Evolutionary conservation across 1,140 invertebrate species (phyloP).

Genomic region (Drosophila seguyi): DNA sequence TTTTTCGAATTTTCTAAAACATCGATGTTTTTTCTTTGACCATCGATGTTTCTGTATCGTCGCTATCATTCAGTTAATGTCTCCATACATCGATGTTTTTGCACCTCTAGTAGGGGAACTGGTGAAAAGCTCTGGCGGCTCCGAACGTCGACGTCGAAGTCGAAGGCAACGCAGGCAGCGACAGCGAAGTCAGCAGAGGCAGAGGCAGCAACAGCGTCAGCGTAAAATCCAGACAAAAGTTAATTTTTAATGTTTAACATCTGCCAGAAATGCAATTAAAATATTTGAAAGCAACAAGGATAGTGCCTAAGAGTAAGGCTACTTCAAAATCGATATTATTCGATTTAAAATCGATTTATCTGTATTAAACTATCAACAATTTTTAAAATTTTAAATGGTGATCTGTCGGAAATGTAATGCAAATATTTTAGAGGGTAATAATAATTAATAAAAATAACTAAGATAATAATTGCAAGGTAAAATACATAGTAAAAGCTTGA

Average conservation of each 20-base stretch:
- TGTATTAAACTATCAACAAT: not conserved
- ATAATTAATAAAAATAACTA: too few species aligned
- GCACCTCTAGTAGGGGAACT: too few species aligned
- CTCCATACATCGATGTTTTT: too few species aligned
- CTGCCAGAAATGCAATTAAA: not conserved
- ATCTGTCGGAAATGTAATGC: not conserved
- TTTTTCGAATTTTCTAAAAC: too few species aligned
- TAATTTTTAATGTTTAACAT: not conserved
- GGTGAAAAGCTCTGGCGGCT: slow-evolving; percentile 42
- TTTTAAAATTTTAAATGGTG: not conserved
- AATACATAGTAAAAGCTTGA: too few species aligned
- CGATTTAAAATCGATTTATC: not conserved
- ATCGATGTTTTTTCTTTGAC: too few species aligned
- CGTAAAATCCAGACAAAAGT: slow-evolving; percentile 1
- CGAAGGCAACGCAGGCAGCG: not conserved
- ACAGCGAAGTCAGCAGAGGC: slow-evolving; percentile 1
- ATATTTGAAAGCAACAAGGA: not conserved
- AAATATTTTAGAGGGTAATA: not conserved
- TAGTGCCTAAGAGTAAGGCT: too few species aligned
- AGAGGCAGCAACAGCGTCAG: slow-evolving; percentile 1
- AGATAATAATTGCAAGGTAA: too few species aligned
- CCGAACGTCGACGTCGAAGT: slow-evolving; percentile 1
- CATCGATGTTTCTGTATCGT: too few species aligned
- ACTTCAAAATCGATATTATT: too few species aligned
- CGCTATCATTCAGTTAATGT: too few species aligned